These are phyloP conservation scores for Sander lucioperca DNA, from an alignment of 2,113 vertebrate species.

Conservation along the genomic window DNA sequence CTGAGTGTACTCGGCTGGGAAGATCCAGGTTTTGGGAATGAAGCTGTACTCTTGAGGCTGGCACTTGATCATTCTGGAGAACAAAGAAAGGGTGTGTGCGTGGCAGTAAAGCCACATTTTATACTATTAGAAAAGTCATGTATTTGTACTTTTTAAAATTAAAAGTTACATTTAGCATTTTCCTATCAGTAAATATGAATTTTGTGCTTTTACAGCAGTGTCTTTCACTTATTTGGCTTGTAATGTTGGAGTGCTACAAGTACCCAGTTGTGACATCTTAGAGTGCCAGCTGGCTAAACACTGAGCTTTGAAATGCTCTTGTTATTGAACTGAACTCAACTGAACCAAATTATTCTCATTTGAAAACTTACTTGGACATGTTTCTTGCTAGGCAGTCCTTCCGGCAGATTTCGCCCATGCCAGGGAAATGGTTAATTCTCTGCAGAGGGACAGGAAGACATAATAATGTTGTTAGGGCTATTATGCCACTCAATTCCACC, in stretches of 20 bases:
- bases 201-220: slow-evolving; percentile 7
- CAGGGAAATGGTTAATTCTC: slow-evolving; percentile 99
- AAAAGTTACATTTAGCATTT: not conserved
- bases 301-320: slow-evolving; percentile 25
- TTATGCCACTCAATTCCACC: slow-evolving; percentile 81
- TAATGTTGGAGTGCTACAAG: slow-evolving; percentile 12
- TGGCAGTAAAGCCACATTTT: slow-evolving; percentile 1
- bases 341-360: slow-evolving; percentile 24
- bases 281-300: slow-evolving; percentile 13
- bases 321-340: slow-evolving; percentile 7
- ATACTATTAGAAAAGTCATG: slow-evolving; percentile 1
- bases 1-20: slow-evolving; percentile 96
- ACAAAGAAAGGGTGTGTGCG: not conserved
- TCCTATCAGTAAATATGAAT: not conserved
- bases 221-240: slow-evolving; percentile 21
- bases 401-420: slow-evolving; percentile 99
- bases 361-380: slow-evolving; percentile 96
- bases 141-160: not conserved
- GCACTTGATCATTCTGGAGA: slow-evolving; percentile 94
- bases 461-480: slow-evolving; percentile 82
- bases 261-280: slow-evolving; percentile 27
- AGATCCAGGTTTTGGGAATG: slow-evolving; percentile 97
- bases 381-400: slow-evolving; percentile 99
- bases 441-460: slow-evolving; percentile 84
- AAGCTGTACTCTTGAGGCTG: slow-evolving; percentile 97